These are phyloP conservation scores for Sinelater perroti DNA, from an alignment of 2,888 invertebrate genomes.

Conservation along the genomic window DNA sequence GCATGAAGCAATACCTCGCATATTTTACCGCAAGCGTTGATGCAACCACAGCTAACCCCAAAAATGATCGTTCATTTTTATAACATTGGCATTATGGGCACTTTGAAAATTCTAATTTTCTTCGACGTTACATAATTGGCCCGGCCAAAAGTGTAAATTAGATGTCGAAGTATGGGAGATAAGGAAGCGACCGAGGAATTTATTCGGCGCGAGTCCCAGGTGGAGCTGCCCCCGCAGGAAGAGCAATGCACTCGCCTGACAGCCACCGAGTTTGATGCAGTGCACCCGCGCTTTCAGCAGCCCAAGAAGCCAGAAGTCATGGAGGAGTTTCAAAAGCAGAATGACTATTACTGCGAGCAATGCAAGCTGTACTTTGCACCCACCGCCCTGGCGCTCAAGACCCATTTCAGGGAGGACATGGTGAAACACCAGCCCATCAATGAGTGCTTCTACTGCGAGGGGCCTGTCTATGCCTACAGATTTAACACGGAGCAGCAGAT, in stretches of 20 bases:
- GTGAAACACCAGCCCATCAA: constrained; percentile 49
- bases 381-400: constrained; percentile 48
- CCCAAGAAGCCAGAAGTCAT: constrained; percentile 47
- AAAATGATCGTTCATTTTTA: too few relatives aligned
- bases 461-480: constrained; percentile 53
- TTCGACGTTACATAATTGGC: too few relatives aligned
- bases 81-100: too few relatives aligned
- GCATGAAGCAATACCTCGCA: too few relatives aligned
- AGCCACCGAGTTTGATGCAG: constrained; percentile 53
- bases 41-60: too few relatives aligned
- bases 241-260: not conserved
- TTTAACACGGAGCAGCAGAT: constrained; percentile 46
- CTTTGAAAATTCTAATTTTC: too few relatives aligned
- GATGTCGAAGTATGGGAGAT: too few relatives aligned
- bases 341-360: constrained; percentile 53
- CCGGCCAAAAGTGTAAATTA: too few relatives aligned
- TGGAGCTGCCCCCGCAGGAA: not conserved
- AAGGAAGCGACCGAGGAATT: constrained; percentile 14
- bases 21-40: too few relatives aligned
- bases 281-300: constrained; percentile 53
- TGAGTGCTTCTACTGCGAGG: constrained; percentile 56
- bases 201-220: constrained; percentile 1
- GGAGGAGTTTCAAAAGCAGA: constrained; percentile 49
- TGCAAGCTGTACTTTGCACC: constrained; percentile 55
- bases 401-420: constrained; percentile 53